Conservation (phyloP, 2,113 vertebrate genomes). For the Balaeniceps rex region DNA sequence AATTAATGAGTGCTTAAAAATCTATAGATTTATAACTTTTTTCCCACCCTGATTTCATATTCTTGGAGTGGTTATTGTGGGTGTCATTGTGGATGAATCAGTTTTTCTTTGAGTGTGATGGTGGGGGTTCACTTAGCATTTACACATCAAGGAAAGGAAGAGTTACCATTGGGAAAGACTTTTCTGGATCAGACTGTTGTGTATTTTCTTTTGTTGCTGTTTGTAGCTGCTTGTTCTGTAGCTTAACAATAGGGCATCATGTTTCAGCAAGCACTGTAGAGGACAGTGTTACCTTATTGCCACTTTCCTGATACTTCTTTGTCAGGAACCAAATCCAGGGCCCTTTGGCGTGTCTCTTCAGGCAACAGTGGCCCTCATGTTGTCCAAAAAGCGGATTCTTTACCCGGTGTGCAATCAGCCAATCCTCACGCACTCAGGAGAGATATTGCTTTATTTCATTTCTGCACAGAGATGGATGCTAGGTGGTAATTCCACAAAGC, state of each 20-base stretch:
- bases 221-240: not conserved
- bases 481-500: no score
- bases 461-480: no score
- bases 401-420: no score
- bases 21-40: not conserved
- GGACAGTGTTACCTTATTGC: not conserved
- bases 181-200: not conserved
- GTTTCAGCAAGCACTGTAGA: not conserved
- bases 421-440: no score
- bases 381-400: no score
- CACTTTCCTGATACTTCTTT: not conserved
- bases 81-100: not conserved
- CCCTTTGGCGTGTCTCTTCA: not conserved
- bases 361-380: not conserved
- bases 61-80: not conserved
- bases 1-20: not conserved
- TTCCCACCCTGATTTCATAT: not conserved
- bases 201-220: not conserved
- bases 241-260: not conserved
- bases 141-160: not conserved
- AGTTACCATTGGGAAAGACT: not conserved
- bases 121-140: not conserved
- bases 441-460: no score
- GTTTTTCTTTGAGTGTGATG: not conserved
- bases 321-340: not conserved